These are phyloP conservation scores for Charadrius vociferus DNA, from an alignment of 2,113 vertebrate genomes.

Conservation along the genomic window DNA sequence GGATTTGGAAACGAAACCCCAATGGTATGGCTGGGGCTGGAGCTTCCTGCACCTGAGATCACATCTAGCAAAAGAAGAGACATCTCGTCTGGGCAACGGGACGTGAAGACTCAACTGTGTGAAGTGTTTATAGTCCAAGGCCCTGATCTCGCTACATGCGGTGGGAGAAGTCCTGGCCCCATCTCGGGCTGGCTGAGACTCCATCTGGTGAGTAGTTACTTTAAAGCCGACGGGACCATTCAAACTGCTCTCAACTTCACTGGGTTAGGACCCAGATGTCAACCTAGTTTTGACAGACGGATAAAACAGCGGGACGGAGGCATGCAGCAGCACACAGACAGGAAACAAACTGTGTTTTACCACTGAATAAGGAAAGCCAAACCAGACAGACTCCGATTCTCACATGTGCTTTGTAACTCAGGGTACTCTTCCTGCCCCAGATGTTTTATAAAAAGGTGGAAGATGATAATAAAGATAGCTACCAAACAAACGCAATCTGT, in stretches of 20 bases:
- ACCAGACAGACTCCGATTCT: background rate
- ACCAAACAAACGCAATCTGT: background rate
- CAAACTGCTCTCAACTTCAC: background rate
- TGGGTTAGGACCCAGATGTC: background rate
- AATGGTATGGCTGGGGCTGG: background rate
- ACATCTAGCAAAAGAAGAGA: background rate
- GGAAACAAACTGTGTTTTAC: background rate
- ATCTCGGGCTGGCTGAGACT: background rate
- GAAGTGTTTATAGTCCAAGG: background rate
- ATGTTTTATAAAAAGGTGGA: background rate
- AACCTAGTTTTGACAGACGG: background rate
- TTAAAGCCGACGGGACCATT: background rate
- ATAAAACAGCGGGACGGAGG: background rate
- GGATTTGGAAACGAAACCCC: background rate
- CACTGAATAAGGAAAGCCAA: background rate
- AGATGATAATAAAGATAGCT: background rate
- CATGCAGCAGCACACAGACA: background rate
- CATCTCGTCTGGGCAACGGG: accelerated
- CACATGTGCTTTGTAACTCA: background rate
- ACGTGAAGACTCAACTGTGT: background rate
- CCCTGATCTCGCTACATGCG: background rate
- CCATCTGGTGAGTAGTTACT: background rate
- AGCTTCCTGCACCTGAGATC: background rate
- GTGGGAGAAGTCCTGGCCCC: background rate
- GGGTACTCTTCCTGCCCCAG: background rate